Evolutionary conservation across 1,140 invertebrate genomes (phyloP), one percentile per base, ranked within the genome.

Genomic region (Heterodera schachtii): DNA sequence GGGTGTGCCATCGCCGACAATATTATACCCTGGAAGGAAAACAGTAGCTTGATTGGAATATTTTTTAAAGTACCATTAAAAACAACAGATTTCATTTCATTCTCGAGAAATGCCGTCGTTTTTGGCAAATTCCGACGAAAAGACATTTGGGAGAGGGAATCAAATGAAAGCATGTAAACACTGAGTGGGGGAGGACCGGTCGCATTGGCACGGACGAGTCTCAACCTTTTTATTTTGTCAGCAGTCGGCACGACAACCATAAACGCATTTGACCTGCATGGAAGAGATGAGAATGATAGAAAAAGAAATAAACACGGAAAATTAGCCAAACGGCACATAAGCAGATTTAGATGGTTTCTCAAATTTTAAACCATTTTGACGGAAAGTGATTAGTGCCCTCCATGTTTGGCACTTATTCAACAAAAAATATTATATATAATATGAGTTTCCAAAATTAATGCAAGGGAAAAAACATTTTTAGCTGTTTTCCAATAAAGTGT

Each of bases 1-100:
- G 0, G 95, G 95, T 0, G 96, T 97, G 0, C 96, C 96, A 91
- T 98, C 96, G 0, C 96, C 96, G 3, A 97, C 93, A 79, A 92
- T 92, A 81, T 92, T 92, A 83, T 92, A 92, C 78, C 88, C 86
- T 83, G 21, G 19, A 75, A 75, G 64, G 3, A 57, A n/a, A 64
- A 44, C n/a, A 79, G 52, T 47, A 75, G 11, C 3, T 31, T 13
- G 11, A 43, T 9, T 19, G 19, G 79, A 79, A 67, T n/a, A n/a
- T n/a, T 69, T 41, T 19, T 49, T 75, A n/a, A 71, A 41, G 8
- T 64, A 84, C 82, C 88, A 75, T 90, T 89, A 8, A 89, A 79
- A 49, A 89, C 82, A 1, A 86, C 86, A 64, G 86, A 67, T 49
- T 84, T 90, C 74, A 97, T 96, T 87, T 96, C 96, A 84, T 95